A percentile compares a stretch with the other conserved stretches of the same genome.
Conservation (phyloP, 2,797 vertebrate species). For the Limosa lapponica region DNA sequence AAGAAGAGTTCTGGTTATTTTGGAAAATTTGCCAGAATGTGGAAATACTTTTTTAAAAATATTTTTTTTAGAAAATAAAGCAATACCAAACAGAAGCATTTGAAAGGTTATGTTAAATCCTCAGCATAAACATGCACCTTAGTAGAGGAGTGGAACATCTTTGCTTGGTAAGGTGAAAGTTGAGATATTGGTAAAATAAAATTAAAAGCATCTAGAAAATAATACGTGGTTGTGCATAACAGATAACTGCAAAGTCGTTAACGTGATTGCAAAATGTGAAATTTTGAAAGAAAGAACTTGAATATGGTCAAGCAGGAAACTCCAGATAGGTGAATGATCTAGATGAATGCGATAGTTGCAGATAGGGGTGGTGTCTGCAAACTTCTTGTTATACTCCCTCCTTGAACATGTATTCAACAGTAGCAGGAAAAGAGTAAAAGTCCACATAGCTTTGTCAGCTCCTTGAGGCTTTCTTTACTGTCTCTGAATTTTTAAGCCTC, state of each 20-base stretch:
- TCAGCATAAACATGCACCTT: background rate
- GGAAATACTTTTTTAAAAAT: background rate
- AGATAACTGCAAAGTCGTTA: background rate
- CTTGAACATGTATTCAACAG: background rate
- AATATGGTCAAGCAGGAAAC: background rate
- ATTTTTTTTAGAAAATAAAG: background rate
- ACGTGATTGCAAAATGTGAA: background rate
- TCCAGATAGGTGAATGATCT: background rate
- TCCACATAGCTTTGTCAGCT: background rate
- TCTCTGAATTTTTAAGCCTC: background rate
- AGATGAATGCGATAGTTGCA: background rate
- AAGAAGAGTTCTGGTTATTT: background rate
- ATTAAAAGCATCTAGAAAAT: background rate
- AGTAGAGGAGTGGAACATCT: background rate
- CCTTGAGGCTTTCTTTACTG: background rate
- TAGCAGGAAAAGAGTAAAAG: background rate
- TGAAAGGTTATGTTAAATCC: background rate
- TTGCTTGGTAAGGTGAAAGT: background rate
- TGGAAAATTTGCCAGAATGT: background rate
- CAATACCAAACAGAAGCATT: background rate
- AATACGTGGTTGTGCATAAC: fast-evolving
- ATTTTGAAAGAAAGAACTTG: background rate
- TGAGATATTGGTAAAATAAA: background rate
- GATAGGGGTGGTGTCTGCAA: background rate
- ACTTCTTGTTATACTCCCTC: background rate